Base-by-base conservation (phyloP, 2,113 vertebrate species). In the Chionomys nivalis region DNA sequence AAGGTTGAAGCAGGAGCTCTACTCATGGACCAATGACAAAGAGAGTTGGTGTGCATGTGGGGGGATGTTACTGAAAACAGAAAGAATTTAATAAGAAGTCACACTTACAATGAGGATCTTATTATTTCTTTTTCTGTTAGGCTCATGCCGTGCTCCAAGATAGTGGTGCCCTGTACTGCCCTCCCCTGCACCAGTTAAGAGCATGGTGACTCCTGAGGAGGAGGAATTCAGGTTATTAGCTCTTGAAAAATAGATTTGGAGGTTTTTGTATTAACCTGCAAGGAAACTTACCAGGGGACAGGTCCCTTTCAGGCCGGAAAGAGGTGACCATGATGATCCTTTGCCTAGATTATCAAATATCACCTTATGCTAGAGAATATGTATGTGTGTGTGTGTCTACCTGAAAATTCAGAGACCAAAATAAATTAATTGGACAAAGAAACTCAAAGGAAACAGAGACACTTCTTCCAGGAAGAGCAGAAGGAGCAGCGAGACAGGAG, bases 401-500 rank as follows among this genome's bases (percentile, higher is more conserved):
- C 19, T 44, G 24, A 92, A 70, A 87, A 94, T 14, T 55, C 26
- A 73, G 47, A 75, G 28, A 66, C 31, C 7, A 87, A 97, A 90
- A 89, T 21, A 76, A 95, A 81, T 66, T 52, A 70, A 42, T 52
- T 36, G 6, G 66, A 65, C 42, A 65, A 81, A 92, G 70, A 70
- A 78, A 92, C 58, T 83, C 72, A 75, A 33, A 77, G 3, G 58
- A 91, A 81, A 93, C 33, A 68, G 63, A 49, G 78, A 81, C 24
- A 87, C 52, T 52, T 5, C 58, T 44, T 5, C 13, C 23, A 90
- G 42, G n/a, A 91, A 14, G 2, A 75, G 73, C 26, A 70, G 39
- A 73, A 36, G 8, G 5, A 87, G 9, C 9, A 36, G 6, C 7
- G 3, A 28, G 2, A 39, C 17, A 87, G 8, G 31, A 90, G 8